These are phyloP conservation scores for Leuciscus idus DNA, from an alignment of 2,113 vertebrate species.

Conservation along the genomic window DNA sequence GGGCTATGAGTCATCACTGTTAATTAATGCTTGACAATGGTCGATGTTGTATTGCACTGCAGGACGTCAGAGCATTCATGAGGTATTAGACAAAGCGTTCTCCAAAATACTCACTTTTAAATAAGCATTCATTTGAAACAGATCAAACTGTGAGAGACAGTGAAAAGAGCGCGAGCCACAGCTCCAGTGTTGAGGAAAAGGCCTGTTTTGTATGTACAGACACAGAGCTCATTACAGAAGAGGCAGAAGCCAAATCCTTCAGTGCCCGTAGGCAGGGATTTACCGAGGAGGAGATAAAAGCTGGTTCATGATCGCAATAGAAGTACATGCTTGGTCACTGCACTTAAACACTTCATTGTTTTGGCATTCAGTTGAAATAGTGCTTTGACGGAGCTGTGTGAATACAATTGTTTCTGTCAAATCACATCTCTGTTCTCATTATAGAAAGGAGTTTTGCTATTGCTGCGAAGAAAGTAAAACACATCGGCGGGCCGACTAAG, in stretches of 20 bases:
- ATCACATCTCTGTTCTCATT: conserved; percentile 28
- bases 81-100: conserved; percentile 21
- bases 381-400: conserved; percentile 15
- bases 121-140: conserved; percentile 38
- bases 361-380: conserved; percentile 27
- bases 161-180: conserved; percentile 30
- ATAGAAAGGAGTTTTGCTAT: neutral
- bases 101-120: conserved; percentile 37
- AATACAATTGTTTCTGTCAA: conserved; percentile 37
- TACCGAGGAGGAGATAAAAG: conserved; percentile 50
- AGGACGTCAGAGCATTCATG: conserved; percentile 5
- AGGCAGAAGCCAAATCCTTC: conserved; percentile 46
- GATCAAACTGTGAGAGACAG: conserved; percentile 33
- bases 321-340: conserved; percentile 47
- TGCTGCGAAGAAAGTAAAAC: conserved; percentile 24
- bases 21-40: conserved; percentile 39
- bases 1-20: conserved; percentile 29
- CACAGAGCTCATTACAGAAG: conserved; percentile 51
- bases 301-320: conserved; percentile 47
- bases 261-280: conserved; percentile 49
- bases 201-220: conserved; percentile 48
- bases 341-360: conserved; percentile 48
- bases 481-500: neutral
- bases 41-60: neutral
- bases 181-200: conserved; percentile 30